Conservation (phyloP, 2,888 invertebrate species). For the Caenorhabditis auriculariae region DNA sequence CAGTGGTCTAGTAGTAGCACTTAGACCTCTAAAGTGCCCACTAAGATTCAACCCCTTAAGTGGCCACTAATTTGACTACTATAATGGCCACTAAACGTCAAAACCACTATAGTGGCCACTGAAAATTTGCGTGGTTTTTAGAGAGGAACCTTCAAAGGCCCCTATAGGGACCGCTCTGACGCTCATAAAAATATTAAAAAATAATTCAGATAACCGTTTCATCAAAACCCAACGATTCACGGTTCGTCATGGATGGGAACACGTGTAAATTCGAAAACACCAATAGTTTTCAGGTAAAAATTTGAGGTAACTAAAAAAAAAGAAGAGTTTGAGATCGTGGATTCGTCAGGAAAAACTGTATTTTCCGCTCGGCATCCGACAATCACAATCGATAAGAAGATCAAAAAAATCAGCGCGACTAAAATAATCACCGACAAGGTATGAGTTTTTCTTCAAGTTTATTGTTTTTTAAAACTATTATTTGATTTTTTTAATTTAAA, state of each 20-base stretch:
- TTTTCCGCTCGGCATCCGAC: conserved; percentile 61
- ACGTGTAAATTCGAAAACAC: conserved; percentile 51
- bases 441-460: neutral
- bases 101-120: no score
- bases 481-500: no score
- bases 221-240: conserved; percentile 43
- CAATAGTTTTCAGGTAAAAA: conserved; percentile 51
- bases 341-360: conserved; percentile 35
- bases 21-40: no score
- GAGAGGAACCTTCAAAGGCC: no score
- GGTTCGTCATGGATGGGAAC: conserved; percentile 48
- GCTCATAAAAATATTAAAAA: neutral
- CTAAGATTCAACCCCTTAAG: no score
- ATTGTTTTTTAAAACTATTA: neutral
- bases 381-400: conserved; percentile 51
- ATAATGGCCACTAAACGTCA: no score
- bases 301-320: neutral
- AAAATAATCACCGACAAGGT: conserved; percentile 57
- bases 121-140: no score
- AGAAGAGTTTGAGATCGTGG: neutral
- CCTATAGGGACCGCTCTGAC: neutral
- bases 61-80: no score
- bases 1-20: no score
- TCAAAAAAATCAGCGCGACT: conserved; percentile 48
- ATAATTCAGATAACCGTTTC: conserved; percentile 44